A percentile compares a stretch with the other conserved stretches of the same genome.
Evolutionary conservation across 2,113 vertebrate genomes (phyloP).

Genomic region (Petromus typicus): DNA sequence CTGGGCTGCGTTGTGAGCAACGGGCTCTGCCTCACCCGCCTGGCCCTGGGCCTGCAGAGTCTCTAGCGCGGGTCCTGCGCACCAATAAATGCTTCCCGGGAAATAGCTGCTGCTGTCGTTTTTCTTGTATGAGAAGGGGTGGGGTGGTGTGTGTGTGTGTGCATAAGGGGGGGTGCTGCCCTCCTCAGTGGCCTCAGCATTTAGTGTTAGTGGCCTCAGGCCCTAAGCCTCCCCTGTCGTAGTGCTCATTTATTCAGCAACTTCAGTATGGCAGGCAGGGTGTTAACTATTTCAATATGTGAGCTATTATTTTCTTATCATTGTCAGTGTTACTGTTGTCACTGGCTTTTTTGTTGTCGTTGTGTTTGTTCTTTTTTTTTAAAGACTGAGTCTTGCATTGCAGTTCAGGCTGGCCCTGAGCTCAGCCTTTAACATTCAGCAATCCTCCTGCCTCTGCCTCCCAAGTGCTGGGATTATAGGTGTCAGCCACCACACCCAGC

Average conservation of each 20-base stretch:
- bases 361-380: no score
- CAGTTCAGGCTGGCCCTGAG: background rate
- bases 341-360: no score
- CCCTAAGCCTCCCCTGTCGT: background rate
- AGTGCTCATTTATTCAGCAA: background rate
- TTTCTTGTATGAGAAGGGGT: background rate
- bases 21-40: slow-evolving; percentile 88
- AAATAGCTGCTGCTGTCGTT: background rate
- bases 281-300: background rate
- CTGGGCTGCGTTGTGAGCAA: slow-evolving; percentile 89
- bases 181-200: background rate
- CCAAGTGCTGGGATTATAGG: background rate
- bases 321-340: background rate
- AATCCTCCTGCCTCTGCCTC: background rate
- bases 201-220: background rate
- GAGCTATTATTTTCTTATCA: background rate
- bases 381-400: background rate
- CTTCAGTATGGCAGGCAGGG: background rate
- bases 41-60: slow-evolving; percentile 88
- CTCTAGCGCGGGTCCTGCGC: slow-evolving; percentile 80
- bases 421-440: no score
- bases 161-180: no score
- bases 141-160: background rate
- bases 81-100: slow-evolving; percentile 67
- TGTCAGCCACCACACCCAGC: no score